Evolutionary conservation across 2,888 invertebrate genomes (phyloP).

Genomic region (Cecidostiba fungosa): DNA sequence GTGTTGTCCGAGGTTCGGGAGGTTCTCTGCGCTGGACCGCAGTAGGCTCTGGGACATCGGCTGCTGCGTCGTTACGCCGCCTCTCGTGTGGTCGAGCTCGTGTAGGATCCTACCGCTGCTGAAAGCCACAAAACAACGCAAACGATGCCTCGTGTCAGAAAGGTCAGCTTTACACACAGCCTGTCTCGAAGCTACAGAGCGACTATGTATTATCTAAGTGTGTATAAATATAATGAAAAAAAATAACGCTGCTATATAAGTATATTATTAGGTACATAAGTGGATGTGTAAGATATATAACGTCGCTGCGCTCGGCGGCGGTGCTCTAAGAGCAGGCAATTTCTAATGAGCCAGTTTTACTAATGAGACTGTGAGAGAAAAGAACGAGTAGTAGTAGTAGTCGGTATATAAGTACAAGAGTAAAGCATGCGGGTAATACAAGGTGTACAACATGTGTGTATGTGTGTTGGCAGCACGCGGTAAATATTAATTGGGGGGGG

Average conservation of each 20-base stretch:
- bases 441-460: too few species aligned
- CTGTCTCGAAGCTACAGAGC: not conserved
- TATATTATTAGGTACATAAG: not conserved
- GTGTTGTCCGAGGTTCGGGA: slow-evolving; percentile 71
- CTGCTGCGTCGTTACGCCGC: slow-evolving; percentile 82
- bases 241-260: too few species aligned
- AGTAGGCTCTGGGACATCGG: slow-evolving; percentile 72
- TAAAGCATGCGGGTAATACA: not conserved
- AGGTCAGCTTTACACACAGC: not conserved
- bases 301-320: not conserved
- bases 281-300: not conserved
- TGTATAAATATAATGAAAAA: too few species aligned
- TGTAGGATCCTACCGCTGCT: slow-evolving; percentile 87
- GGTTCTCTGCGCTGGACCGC: slow-evolving; percentile 78
- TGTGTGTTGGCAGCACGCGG: not conserved
- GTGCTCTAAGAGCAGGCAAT: slow-evolving; percentile 28
- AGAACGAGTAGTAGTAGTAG: not conserved
- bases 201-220: too few species aligned
- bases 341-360: slow-evolving; percentile 39
- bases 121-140: not conserved
- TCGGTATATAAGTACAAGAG: not conserved
- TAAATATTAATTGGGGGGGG: too few species aligned
- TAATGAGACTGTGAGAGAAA: slow-evolving; percentile 42
- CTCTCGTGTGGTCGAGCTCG: slow-evolving; percentile 91
- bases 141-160: slow-evolving; percentile 3